These are phyloP conservation scores for Anagrus nilaparvatae DNA, from an alignment of 1,140 invertebrate species.

Conservation along the genomic window DNA sequence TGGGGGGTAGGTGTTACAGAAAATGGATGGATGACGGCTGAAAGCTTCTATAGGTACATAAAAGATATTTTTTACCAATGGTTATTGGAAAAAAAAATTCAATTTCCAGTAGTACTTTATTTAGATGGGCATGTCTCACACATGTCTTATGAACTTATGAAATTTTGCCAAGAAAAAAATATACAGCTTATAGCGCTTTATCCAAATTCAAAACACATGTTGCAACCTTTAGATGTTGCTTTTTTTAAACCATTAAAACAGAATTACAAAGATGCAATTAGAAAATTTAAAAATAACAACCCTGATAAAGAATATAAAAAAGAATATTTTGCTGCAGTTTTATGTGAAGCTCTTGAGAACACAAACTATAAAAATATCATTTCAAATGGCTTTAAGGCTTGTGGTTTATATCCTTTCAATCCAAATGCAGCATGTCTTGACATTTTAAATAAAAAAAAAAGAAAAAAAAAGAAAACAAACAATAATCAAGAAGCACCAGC, in stretches of 20 bases:
- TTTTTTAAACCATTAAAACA: slow-evolving; percentile 25
- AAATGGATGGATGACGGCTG: slow-evolving; percentile 24
- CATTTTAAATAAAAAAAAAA: no score
- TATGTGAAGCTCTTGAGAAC: neutral
- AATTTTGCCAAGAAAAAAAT: slow-evolving; percentile 26
- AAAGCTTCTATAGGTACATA: slow-evolving; percentile 25
- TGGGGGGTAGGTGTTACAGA: slow-evolving; percentile 15
- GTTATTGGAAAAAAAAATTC: slow-evolving; percentile 18
- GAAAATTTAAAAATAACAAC: slow-evolving; percentile 15
- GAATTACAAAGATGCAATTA: slow-evolving; percentile 19
- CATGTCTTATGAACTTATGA: slow-evolving; percentile 23
- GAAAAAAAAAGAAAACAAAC: no score
- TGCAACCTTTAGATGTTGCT: slow-evolving; percentile 30
- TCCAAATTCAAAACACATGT: slow-evolving; percentile 28
- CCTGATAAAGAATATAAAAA: neutral
- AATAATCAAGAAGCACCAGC: no score
- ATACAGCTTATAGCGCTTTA: slow-evolving; percentile 27
- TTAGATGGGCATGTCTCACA: slow-evolving; percentile 34
- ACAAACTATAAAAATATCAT: neutral
- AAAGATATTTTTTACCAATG: slow-evolving; percentile 28
- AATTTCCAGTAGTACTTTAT: slow-evolving; percentile 29
- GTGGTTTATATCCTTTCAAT: no score
- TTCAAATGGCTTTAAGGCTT: slow-evolving; percentile 2
- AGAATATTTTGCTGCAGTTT: slow-evolving; percentile 3
- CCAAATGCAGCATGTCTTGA: no score